A percentile compares a stretch with the other conserved stretches of the same genome.
phyloP scores from a whole-genome alignment of 2,888 invertebrate genomes.

The Latheticus oryzae region DNA sequence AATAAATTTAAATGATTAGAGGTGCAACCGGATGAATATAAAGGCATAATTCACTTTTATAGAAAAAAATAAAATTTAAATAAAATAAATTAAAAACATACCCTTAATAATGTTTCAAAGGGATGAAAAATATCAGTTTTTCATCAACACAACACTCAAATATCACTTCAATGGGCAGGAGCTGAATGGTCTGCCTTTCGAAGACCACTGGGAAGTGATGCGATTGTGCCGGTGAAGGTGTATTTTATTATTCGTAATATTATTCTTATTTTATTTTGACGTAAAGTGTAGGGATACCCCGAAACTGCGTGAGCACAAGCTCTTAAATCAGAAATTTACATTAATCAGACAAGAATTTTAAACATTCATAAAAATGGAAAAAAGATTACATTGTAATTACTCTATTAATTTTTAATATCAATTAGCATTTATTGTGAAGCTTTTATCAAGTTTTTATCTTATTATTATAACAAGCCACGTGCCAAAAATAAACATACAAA shows the following conservation, averaged over 20 bases:
- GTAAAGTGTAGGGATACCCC: conserved; percentile 28
- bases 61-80: neutral
- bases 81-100: neutral
- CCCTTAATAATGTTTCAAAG: neutral
- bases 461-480: too few relatives aligned
- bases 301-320: too few relatives aligned
- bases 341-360: neutral
- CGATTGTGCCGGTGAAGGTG: conserved; percentile 23
- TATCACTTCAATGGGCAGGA: conserved; percentile 16
- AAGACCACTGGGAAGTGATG: conserved; percentile 32
- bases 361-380: too few relatives aligned
- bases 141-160: conserved; percentile 21
- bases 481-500: too few relatives aligned
- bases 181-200: conserved; percentile 21
- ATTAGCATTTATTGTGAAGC: too few relatives aligned
- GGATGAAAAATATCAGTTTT: neutral
- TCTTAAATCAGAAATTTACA: too few relatives aligned
- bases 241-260: too few relatives aligned
- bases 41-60: conserved; percentile 1
- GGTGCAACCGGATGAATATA: conserved; percentile 6
- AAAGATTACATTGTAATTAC: too few relatives aligned
- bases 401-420: too few relatives aligned
- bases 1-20: too few relatives aligned
- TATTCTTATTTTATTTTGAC: conserved; percentile 27
- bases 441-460: too few relatives aligned